phyloP scores from a whole-genome alignment of 2,888 invertebrate genomes.

The Brenthis ino region DNA sequence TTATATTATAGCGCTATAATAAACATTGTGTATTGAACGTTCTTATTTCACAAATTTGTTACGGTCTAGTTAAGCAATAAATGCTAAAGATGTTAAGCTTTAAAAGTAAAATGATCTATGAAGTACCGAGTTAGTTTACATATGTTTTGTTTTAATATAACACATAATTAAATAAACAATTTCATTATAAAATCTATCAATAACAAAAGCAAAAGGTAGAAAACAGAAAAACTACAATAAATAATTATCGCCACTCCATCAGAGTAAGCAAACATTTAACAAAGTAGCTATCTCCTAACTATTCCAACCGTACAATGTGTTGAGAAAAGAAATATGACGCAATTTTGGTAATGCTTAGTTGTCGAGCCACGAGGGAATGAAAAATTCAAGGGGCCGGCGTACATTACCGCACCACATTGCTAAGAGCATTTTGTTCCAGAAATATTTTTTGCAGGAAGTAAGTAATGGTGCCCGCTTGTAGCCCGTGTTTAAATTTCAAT shows the following conservation, averaged over 20 bases:
- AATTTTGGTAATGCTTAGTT: conserved; percentile 82
- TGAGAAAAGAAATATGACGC: conserved; percentile 80
- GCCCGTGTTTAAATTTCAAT: conserved; percentile 43
- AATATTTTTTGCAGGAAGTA: conserved; percentile 64
- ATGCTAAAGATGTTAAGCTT: no score
- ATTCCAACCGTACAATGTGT: conserved; percentile 67
- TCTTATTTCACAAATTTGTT: no score
- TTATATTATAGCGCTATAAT: no score
- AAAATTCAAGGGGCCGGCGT: conserved; percentile 79
- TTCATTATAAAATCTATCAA: no score
- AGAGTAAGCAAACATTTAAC: conserved; percentile 52
- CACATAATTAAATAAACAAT: no score
- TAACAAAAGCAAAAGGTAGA: not conserved
- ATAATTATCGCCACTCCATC: conserved; percentile 46
- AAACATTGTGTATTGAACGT: no score
- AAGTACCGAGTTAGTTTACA: not conserved
- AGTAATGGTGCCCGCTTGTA: conserved; percentile 54
- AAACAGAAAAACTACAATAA: conserved; percentile 46
- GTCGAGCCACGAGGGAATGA: conserved; percentile 81
- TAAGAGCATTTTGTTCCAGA: conserved; percentile 71
- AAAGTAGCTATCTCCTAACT: conserved; percentile 69
- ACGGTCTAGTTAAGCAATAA: no score
- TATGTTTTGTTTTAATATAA: not conserved
- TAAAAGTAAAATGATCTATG: no score
- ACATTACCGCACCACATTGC: conserved; percentile 76